These are phyloP conservation scores for Semnornis frantzii DNA, from an alignment of 2,113 vertebrate species.

Conservation along the genomic window DNA sequence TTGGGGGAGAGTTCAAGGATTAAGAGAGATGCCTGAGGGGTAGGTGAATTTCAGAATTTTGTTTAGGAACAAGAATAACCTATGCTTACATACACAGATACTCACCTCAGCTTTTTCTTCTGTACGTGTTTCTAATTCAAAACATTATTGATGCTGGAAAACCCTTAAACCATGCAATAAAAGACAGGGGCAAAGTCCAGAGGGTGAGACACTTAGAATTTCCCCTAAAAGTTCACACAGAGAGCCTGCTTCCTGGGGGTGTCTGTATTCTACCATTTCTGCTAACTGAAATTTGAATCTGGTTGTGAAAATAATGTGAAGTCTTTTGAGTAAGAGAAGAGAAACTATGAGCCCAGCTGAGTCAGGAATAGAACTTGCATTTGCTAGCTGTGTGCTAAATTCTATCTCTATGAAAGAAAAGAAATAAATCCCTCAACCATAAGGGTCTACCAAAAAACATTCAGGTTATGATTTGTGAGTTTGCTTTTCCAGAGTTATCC, in stretches of 20 bases:
- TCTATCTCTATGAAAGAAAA: neutral
- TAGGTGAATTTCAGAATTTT: neutral
- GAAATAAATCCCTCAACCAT: neutral
- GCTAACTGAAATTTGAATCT: neutral
- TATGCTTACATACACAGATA: neutral
- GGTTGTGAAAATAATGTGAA: neutral
- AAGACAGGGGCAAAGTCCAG: neutral
- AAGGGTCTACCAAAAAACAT: neutral
- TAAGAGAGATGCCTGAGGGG: neutral
- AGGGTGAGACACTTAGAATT: neutral
- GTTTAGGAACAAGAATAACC: neutral
- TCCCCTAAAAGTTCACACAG: neutral
- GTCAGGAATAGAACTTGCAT: neutral
- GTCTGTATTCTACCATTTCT: neutral
- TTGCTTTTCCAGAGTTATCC: neutral
- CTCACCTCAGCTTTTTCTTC: neutral
- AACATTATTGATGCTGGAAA: neutral
- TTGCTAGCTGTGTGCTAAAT: neutral
- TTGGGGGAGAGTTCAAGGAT: neutral
- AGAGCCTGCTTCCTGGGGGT: accelerated
- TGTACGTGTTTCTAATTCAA: neutral
- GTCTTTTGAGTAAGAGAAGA: neutral
- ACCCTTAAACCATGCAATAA: neutral
- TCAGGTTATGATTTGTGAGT: neutral
- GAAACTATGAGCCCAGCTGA: neutral